Evolutionary conservation across 2,888 invertebrate genomes (phyloP), one percentile per base, ranked within the genome.

Genomic region (Lissonota sp.): DNA sequence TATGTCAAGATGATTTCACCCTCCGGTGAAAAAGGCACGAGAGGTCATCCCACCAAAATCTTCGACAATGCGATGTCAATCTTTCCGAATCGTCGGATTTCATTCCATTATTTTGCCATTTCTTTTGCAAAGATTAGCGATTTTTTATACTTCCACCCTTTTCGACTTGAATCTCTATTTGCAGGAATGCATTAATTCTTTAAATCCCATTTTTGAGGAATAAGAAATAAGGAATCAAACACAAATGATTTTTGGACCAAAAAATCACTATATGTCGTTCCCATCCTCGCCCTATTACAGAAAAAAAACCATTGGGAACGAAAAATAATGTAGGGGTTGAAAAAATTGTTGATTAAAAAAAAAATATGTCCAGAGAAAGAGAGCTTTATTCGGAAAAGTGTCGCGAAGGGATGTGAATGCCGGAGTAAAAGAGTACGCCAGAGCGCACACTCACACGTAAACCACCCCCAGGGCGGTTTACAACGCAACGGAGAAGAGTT

Each of bases 351-450:
- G 12, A 14, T 12, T 39, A 7, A n/a, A 16, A 74, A n/a, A 40
- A 67, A 42, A 7, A 64, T 8, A 49, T 44, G 46, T 39, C 16
- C n/a, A 57, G 57, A 16, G 37, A 57, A 46, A 5, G 58, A 26
- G 26, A 78, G 62, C 10, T 72, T 67, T 79, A 74, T 71, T 80
- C 57, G 37, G 10, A 58, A 55, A 77, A 77, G 83, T 80, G 78
- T 81, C 78, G 74, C 14, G 40, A 81, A 71, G 79, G 73, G 82
- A 79, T 83, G 78, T 76, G 80, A 75, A 79, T 73, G 70, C 78
- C 55, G 57, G 82, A 79, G 69, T 82, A 77, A 83, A 84, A 84
- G 83, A 78, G 83, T 77, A 71, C 81, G 74, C 70, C 66, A 62
- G 57, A 72, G 57, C 26, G 26, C 26, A 3, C 26, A 26, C 26